A percentile compares a stretch with the other conserved stretches of the same genome.
Evolutionary conservation across 1,140 invertebrate species (phyloP).

Genomic region (Physella acuta): DNA sequence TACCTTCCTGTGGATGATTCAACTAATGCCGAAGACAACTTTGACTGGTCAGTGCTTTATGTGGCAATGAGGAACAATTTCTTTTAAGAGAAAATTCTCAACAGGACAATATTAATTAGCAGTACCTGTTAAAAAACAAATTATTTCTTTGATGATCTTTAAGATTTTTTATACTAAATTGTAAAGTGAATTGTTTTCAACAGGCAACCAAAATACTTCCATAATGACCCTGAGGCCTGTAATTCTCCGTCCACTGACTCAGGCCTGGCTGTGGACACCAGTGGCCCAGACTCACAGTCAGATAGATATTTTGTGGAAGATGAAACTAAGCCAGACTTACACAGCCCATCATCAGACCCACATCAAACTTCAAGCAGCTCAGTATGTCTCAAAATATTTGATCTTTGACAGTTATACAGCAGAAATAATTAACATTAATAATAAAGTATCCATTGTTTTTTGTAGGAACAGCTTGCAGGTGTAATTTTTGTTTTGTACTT

Average conservation of each 20-base stretch:
- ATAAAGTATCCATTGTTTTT: no score
- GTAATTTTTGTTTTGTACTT: no score
- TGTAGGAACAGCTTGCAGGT: no score
- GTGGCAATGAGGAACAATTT: no score
- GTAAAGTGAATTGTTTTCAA: neutral
- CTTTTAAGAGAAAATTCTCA: no score
- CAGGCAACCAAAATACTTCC: conserved; percentile 10
- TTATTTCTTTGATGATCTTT: neutral
- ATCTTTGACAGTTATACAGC: no score
- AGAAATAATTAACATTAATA: no score
- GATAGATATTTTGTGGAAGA: neutral
- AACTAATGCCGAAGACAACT: conserved; percentile 34
- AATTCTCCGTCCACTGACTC: neutral
- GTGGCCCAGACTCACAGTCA: no score
- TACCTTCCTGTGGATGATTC: conserved; percentile 53
- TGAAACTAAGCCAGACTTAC: no score
- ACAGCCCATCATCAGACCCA: no score
- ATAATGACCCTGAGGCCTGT: neutral
- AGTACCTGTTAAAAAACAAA: no score
- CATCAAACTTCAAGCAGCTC: neutral
- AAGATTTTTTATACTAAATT: neutral
- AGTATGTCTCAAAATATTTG: neutral
- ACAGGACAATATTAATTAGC: no score
- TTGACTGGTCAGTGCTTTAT: conserved; percentile 31
- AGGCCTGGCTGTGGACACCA: neutral